Evolutionary conservation across 1,140 invertebrate species (phyloP).

Genomic region (Antheraea pernyi): DNA sequence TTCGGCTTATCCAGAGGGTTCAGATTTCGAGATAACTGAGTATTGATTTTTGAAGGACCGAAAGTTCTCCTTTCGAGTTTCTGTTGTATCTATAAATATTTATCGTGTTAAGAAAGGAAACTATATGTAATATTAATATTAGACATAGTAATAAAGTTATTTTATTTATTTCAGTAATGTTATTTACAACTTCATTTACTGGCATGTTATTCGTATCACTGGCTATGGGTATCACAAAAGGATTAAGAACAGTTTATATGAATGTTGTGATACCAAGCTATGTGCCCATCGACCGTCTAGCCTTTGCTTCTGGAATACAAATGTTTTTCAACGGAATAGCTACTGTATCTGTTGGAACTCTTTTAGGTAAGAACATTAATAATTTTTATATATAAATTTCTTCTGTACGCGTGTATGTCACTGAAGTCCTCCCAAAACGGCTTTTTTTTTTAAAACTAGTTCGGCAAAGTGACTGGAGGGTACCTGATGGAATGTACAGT

Average conservation of each 20-base stretch:
- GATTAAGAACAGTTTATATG: conserved; percentile 84
- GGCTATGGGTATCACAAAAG: conserved; percentile 83
- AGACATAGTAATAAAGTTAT: neutral
- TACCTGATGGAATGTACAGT: no score
- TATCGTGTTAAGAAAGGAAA: no score
- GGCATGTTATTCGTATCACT: conserved; percentile 70
- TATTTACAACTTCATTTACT: conserved; percentile 67
- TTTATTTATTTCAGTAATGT: conserved; percentile 65
- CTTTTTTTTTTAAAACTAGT: no score
- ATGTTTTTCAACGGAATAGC: conserved; percentile 82
- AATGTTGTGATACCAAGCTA: conserved; percentile 84
- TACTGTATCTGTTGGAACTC: conserved; percentile 80
- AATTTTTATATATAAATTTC: neutral
- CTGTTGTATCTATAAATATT: no score
- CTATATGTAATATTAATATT: no score
- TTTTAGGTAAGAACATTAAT: conserved; percentile 78
- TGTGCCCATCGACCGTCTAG: conserved; percentile 81
- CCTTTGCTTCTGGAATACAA: conserved; percentile 83
- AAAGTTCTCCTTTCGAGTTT: no score
- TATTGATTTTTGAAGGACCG: no score
- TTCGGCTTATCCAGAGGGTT: no score
- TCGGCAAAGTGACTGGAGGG: no score
- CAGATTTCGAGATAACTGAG: no score
- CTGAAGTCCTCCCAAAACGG: no score
- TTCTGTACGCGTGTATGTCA: no score